Base-by-base conservation (phyloP, 2,113 vertebrate genomes). In the Naja naja region DNA sequence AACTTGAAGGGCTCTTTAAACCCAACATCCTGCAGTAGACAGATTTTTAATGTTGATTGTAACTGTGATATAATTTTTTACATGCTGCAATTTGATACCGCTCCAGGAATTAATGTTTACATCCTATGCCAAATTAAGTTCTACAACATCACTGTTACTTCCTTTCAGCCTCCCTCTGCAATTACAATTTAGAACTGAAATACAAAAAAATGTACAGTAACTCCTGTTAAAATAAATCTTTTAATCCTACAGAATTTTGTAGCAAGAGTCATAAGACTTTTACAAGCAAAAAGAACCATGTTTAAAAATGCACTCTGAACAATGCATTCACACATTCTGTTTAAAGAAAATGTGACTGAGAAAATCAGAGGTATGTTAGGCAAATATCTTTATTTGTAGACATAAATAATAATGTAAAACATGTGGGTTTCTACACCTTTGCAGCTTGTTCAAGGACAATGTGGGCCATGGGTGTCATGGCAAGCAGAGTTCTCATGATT, bases 331-430 rank as follows among this genome's bases (percentile, higher is more conserved):
- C 54, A 23, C 22, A 0, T 39, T 55, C 58, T 49, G 25, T 45
- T 85, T 23, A 39, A 34, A 89, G 69, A 58, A 89, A 92, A 58
- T 81, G 81, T 81, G 43, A 30, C 30, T 16, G 47, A 64, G 30
- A 23, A 34, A 53, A 85, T 43, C 45, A 53, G 34, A 58, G 11
- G 7, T 5, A 20, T 5, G 53, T 52, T 60, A 23, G 45, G 60
- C 47, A 58, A 58, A 86, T 34, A 45, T 54, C 1, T 93, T 93
- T 93, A 93, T 86, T 93, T 45, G 64, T 43, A 60, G 18, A 47
- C 49, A 60, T 11, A 47, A 27, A 91, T 27, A 85, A 91, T 69
- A 89, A 91, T 89, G 64, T 69, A 89, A 89, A 47, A 86, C 5
- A 30, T 5, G 12, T 12, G 22, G 18, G 30, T 22, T n/a, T 55